phyloP scores from a whole-genome alignment of 2,797 vertebrate species.

The Dryobates pubescens region DNA sequence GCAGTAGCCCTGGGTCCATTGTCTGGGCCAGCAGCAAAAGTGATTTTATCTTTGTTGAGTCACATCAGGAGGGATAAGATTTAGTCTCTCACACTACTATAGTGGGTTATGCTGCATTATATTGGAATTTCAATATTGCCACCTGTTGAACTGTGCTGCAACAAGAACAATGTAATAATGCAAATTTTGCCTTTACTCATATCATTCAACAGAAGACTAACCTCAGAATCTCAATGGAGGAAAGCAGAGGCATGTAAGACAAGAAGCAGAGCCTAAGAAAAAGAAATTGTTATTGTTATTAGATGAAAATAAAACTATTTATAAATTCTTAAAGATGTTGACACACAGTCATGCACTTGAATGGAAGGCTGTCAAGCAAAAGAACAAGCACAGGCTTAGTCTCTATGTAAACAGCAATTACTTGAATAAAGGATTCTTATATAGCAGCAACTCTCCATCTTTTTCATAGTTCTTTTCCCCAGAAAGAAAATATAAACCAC shows the following conservation, averaged over 20 bases:
- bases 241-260: background rate
- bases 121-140: background rate
- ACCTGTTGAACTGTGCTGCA: background rate
- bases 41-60: too few relatives aligned
- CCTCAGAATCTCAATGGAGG: background rate
- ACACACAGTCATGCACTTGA: background rate
- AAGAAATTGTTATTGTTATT: background rate
- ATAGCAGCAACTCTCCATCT: background rate
- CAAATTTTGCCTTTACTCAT: background rate
- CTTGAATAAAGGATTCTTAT: background rate
- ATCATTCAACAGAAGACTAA: fast-evolving
- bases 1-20: too few relatives aligned
- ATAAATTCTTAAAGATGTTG: background rate
- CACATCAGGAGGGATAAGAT: too few relatives aligned
- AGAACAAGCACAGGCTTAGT: background rate
- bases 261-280: background rate
- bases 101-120: background rate
- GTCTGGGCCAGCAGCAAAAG: too few relatives aligned
- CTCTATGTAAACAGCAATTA: conserved; percentile 11
- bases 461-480: background rate
- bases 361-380: conserved; percentile 7
- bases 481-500: background rate
- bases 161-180: background rate
- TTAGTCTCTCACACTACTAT: too few relatives aligned
- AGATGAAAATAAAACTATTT: conserved; percentile 5